Percentiles rank a stretch among this genome's conserved stretches.
Evolutionary conservation across 2,888 invertebrate genomes (phyloP).

Genomic region (Ephialtes manifestator): DNA sequence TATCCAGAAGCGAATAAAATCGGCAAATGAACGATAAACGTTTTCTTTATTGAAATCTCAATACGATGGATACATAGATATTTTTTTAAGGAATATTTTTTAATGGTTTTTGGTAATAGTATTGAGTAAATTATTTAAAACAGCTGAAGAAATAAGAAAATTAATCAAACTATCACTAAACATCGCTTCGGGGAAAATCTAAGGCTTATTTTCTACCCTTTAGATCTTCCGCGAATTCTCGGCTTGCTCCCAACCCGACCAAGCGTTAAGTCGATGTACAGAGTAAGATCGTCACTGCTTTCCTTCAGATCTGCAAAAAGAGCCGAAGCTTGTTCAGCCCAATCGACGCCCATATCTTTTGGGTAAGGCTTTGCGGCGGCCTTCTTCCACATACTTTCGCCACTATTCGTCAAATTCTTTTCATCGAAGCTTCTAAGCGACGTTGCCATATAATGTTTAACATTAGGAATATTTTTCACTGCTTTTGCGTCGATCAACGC

Average conservation of each 20-base stretch:
- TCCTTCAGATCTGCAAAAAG: slow-evolving; percentile 37
- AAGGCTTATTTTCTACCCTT: slow-evolving; percentile 8
- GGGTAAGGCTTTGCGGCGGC: neutral
- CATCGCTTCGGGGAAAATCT: neutral
- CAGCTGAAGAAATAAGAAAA: neutral
- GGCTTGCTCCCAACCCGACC: slow-evolving; percentile 32
- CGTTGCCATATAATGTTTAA: slow-evolving; percentile 27
- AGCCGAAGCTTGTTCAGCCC: slow-evolving; percentile 32
- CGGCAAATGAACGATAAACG: neutral
- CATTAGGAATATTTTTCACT: neutral
- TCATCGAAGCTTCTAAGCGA: slow-evolving; percentile 20
- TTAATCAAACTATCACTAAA: neutral
- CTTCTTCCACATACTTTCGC: neutral
- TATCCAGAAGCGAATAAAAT: too few relatives aligned
- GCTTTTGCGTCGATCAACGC: slow-evolving; percentile 5
- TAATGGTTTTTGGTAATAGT: neutral
- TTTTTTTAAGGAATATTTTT: neutral
- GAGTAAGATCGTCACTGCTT: slow-evolving; percentile 41
- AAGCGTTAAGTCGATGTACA: slow-evolving; percentile 52
- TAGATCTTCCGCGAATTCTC: slow-evolving; percentile 18
- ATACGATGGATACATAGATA: neutral
- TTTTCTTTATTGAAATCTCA: neutral
- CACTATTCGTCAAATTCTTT: neutral
- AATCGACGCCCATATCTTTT: slow-evolving; percentile 18
- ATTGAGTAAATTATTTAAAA: neutral